phyloP scores from a whole-genome alignment of 2,113 vertebrate genomes.

The Xiphias gladius region DNA sequence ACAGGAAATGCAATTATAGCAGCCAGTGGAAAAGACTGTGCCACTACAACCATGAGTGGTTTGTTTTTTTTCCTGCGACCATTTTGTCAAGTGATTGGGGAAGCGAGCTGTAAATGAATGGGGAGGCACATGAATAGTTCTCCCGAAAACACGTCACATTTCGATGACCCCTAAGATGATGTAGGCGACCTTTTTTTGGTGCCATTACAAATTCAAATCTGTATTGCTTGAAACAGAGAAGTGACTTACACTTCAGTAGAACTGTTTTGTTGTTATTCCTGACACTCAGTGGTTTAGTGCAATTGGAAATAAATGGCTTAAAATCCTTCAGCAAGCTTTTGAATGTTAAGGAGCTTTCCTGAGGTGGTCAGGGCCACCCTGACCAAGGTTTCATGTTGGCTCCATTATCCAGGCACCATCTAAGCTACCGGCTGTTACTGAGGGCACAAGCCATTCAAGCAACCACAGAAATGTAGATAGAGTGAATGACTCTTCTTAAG shows the following conservation, averaged over 20 bases:
- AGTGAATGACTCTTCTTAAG: constrained; percentile 39
- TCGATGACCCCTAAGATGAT: constrained; percentile 62
- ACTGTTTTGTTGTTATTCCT: constrained; percentile 44
- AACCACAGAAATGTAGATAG: constrained; percentile 16
- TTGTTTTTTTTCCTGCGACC: constrained; percentile 74
- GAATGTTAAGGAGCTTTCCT: constrained; percentile 37
- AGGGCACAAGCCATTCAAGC: constrained; percentile 22
- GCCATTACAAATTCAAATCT: constrained; percentile 54
- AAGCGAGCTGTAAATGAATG: constrained; percentile 75
- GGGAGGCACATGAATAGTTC: constrained; percentile 74
- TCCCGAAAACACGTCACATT: constrained; percentile 65
- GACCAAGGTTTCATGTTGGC: constrained; percentile 38
- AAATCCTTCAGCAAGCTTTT: constrained; percentile 17
- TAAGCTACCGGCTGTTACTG: constrained; percentile 73
- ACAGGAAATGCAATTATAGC: constrained; percentile 82
- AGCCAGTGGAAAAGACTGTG: constrained; percentile 61
- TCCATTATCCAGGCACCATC: constrained; percentile 82
- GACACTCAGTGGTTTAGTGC: constrained; percentile 12
- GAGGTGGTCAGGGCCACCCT: background rate
- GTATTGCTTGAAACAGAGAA: constrained; percentile 37
- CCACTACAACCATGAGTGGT: constrained; percentile 77
- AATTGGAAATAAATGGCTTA: constrained; percentile 14
- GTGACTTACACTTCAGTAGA: constrained; percentile 36
- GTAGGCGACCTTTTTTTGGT: constrained; percentile 44
- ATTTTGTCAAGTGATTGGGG: constrained; percentile 83